Evolutionary conservation across 1,140 invertebrate species (phyloP), one percentile per base, ranked within the genome.

Genomic region (Drosophila trapezifrons): DNA sequence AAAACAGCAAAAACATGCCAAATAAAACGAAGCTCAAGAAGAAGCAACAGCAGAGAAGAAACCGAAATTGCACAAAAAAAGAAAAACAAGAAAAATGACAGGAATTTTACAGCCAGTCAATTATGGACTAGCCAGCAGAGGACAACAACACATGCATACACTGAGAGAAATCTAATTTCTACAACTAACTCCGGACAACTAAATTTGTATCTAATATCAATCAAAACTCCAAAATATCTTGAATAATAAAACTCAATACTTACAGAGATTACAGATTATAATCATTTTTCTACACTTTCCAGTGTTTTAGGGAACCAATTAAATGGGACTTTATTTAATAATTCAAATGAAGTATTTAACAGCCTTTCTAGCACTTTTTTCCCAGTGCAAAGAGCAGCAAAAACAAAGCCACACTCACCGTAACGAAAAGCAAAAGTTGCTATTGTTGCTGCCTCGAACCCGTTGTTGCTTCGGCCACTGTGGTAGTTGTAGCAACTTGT

Each of bases 101-200:
- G 78, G 83, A 87, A 87, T 87, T 87, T 89, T 80, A 80, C 83
- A 89, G 84, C 52, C 72, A 87, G 83, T 87, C 83, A 87, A 87
- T 87, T 87, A 87, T 87, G 84, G 79, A 64, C 51, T 63, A 35
- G 63, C 51, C 42, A 55, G 58, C 32, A 64, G 20, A 47, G 27
- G 27, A 35, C 43, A 71, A 25, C 59, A 69, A 70, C 37, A 57
- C 43, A 54, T 38, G 13, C 15, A 8, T 45, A 9, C 56, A 65
- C 62, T 65, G 9, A 25, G 22, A 45, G 17, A 15, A 60, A 45
- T 22, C 2, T 0, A n/a, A 12, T 5, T 8, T 13, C 40, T 10
- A 8, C 0, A 12, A 5, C 6, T 1, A 47, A 1, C 3, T 27
- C 46, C 25, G 10, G 22, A 4, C 0, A 25, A 17, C n/a, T 6